Conservation (phyloP, 2,888 invertebrate genomes). For the Galeruca laticollis region DNA sequence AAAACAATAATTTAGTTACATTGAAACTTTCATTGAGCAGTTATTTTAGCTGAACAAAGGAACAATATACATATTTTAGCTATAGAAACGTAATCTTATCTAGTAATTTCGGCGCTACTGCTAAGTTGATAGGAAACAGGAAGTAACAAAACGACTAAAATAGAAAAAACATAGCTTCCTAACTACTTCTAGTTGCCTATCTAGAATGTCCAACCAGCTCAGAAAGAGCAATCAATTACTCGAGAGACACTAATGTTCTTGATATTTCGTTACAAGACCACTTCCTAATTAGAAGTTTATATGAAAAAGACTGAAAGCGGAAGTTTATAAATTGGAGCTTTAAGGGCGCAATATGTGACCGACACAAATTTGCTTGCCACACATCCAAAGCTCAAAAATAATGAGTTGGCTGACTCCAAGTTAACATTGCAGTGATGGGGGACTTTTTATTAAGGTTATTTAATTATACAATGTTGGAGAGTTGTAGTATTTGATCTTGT, state of each 20-base stretch:
- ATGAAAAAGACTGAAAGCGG: constrained; percentile 21
- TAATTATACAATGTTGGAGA: background rate
- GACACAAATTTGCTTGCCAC: constrained; percentile 26
- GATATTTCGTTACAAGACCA: constrained; percentile 34
- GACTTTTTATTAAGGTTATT: background rate
- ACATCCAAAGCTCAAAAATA: constrained; percentile 5
- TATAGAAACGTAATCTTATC: too few relatives aligned
- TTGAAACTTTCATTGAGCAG: too few relatives aligned
- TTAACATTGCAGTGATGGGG: background rate
- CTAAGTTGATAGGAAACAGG: background rate
- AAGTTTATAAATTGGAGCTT: constrained; percentile 31
- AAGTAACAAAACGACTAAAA: background rate
- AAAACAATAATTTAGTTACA: too few relatives aligned
- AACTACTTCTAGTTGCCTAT: constrained; percentile 28
- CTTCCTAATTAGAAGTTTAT: constrained; percentile 36
- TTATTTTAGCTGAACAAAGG: too few relatives aligned
- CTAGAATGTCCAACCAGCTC: constrained; percentile 31
- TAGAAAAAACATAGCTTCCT: constrained; percentile 23
- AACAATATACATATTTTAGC: too few relatives aligned
- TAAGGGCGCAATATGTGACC: constrained; percentile 29
- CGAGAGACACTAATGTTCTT: constrained; percentile 32
- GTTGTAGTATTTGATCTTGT: background rate
- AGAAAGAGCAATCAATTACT: constrained; percentile 35
- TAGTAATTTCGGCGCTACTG: background rate
- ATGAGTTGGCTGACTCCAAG: constrained; percentile 13